phyloP scores from a whole-genome alignment of 2,797 vertebrate genomes.

The Lophotriccus pileatus region DNA sequence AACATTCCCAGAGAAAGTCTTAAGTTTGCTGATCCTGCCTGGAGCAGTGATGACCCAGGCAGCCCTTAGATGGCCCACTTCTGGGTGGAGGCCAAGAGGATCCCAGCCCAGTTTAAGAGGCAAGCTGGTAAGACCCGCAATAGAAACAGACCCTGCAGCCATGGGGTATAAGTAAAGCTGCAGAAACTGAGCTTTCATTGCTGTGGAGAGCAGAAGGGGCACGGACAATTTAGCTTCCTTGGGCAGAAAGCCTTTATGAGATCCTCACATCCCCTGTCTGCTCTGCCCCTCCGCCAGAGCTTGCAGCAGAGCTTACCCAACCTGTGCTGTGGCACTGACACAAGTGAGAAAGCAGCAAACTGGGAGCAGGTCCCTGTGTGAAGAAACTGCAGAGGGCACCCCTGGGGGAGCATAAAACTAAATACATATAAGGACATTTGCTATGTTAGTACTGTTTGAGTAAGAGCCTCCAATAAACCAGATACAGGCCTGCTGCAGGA shows the following conservation, averaged over 20 bases:
- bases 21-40: not conserved
- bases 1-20: not conserved
- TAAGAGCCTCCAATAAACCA: not conserved
- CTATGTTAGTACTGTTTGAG: not conserved
- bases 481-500: not conserved
- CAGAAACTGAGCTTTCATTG: not conserved
- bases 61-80: not conserved
- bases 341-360: not conserved
- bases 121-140: not conserved
- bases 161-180: not conserved
- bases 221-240: not conserved
- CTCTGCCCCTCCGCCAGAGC: not conserved
- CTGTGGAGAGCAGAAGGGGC: not conserved
- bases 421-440: not conserved
- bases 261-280: not conserved
- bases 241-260: not conserved
- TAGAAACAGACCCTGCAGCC: not conserved
- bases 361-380: fast-evolving
- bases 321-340: not conserved
- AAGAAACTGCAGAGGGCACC: not conserved
- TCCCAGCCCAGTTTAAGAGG: not conserved
- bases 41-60: not conserved
- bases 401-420: not conserved
- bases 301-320: not conserved
- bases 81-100: not conserved